phyloP scores from a whole-genome alignment of 2,113 vertebrate species.

The Python bivittatus region DNA sequence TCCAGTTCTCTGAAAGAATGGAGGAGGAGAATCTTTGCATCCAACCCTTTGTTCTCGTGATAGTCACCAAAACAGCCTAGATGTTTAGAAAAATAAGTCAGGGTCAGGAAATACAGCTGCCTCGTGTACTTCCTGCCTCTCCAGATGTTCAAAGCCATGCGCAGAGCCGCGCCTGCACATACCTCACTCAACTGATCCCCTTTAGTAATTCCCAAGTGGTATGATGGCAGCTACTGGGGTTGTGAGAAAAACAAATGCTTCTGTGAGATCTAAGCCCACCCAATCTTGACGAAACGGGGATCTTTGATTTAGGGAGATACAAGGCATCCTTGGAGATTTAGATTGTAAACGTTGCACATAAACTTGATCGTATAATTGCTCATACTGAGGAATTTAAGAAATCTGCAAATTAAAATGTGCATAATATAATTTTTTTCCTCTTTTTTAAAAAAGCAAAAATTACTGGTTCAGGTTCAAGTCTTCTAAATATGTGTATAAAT shows the following conservation, averaged over 20 bases:
- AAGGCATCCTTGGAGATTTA: neutral
- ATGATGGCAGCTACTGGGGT: neutral
- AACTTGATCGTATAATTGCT: slow-evolving; percentile 40
- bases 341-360: neutral
- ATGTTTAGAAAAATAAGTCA: neutral
- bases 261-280: neutral
- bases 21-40: neutral
- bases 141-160: neutral
- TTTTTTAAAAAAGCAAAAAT: slow-evolving; percentile 63
- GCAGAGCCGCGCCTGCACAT: neutral
- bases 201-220: neutral
- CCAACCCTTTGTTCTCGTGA: neutral
- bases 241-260: neutral
- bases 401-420: slow-evolving; percentile 75
- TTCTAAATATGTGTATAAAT: slow-evolving; percentile 68
- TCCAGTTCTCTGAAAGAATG: neutral
- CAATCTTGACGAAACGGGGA: neutral
- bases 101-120: neutral
- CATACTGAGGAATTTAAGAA: slow-evolving; percentile 81
- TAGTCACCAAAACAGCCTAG: neutral
- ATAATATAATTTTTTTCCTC: slow-evolving; percentile 72
- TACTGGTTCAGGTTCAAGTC: slow-evolving; percentile 69
- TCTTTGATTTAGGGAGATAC: neutral
- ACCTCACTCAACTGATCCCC: neutral
- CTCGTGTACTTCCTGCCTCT: neutral